phyloP scores from a whole-genome alignment of 2,888 invertebrate genomes.

The Stenotaenia linearis region DNA sequence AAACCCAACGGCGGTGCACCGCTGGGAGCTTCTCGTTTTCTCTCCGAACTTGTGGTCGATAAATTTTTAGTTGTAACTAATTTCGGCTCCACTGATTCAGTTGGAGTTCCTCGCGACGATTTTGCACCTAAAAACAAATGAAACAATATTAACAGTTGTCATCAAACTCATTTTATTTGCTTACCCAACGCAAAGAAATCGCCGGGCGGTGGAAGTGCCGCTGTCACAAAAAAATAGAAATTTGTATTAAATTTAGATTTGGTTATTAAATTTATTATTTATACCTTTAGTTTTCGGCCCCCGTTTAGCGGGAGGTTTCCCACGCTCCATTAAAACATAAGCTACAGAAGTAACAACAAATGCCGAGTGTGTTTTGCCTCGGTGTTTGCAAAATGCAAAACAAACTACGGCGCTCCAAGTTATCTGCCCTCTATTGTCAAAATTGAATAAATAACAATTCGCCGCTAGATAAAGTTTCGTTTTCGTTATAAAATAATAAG shows the following conservation, averaged over 20 bases:
- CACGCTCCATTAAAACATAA: slow-evolving; percentile 35
- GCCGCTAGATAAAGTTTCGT: no score
- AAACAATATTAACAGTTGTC: slow-evolving; percentile 28
- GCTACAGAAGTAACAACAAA: no score
- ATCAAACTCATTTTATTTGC: slow-evolving; percentile 37
- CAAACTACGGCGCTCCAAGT: no score
- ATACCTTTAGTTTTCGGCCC: slow-evolving; percentile 35
- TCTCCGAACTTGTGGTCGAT: slow-evolving; percentile 51
- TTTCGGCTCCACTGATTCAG: slow-evolving; percentile 37
- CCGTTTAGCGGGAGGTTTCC: slow-evolving; percentile 34
- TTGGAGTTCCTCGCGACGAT: slow-evolving; percentile 35
- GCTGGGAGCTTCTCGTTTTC: slow-evolving; percentile 51
- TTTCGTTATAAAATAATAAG: no score
- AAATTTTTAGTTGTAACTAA: slow-evolving; percentile 60
- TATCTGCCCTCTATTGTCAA: no score
- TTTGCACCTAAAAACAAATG: slow-evolving; percentile 29
- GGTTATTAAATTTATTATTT: background rate
- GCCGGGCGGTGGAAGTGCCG: slow-evolving; percentile 44
- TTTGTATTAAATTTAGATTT: background rate
- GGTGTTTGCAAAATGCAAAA: no score
- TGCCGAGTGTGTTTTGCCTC: no score
- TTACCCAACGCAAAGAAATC: slow-evolving; percentile 49
- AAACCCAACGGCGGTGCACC: slow-evolving; percentile 43
- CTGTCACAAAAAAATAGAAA: slow-evolving; percentile 33
- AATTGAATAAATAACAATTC: no score